Base-by-base conservation (phyloP, 2,888 invertebrate species). In the Coelopa pilipes region DNA sequence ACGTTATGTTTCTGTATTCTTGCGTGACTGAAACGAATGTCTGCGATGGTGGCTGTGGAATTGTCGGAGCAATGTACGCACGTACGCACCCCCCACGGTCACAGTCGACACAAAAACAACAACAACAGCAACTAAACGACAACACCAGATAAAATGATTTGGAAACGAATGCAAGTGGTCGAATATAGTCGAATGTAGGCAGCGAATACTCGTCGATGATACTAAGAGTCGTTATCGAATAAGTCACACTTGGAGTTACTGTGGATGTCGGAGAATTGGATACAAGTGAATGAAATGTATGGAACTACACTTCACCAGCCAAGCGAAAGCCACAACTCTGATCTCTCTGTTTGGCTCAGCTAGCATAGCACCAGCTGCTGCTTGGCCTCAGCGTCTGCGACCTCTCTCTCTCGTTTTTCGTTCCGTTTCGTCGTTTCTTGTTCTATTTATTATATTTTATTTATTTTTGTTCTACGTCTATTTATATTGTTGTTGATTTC, bases 361-460 rank as follows among this genome's bases (percentile, higher is more conserved):
- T 34, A 34, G 34, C 34, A 34, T 7, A 34, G 34, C 34, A 34
- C 34, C 34, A 34, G 34, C 76, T 74, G 71, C 76, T 76, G 76
- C 74, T 60, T 63, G 67, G 74, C 70, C 69, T 69, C 74, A 55
- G 45, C 15, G n/a, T 69, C 46, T 57, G 19, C 46, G n/a, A 53
- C 17, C 45, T 34, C 34, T 34, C 34, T 34, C 34, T 34, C 34
- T 34, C 7, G 2, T 34, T 2, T 34, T 34, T 49, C 59, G 34
- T 53, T 68, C 9, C 13, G 34, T 55, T 34, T 53, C 19, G 47
- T 70, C 68, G 49, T 65, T 70, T 50, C 34, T 34, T 34, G 75
- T 72, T 13, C 65, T 75, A 66, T 47, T 74, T 74, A 76, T 59
- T 60, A 74, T 75, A 76, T 73, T 76, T 72, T 75, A 72, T 74